Conservation (phyloP, 2,888 invertebrate genomes). For the Nemotelus nigrinus region DNA sequence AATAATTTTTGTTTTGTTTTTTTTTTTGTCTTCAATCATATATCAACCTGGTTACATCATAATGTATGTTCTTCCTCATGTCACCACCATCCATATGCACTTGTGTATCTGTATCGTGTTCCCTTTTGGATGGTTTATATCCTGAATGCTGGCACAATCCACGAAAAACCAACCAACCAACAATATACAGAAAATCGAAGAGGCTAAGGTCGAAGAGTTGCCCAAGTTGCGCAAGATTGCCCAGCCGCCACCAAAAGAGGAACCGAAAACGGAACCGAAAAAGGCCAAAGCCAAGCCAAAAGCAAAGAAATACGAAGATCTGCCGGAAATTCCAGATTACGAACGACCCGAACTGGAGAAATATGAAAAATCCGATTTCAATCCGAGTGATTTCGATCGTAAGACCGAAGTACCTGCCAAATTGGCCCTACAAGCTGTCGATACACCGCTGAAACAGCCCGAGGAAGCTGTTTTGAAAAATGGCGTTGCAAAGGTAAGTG, state of each 20-base stretch:
- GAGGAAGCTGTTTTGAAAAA: constrained; percentile 58
- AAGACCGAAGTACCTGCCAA: constrained; percentile 61
- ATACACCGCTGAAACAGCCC: constrained; percentile 55
- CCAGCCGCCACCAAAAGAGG: constrained; percentile 58
- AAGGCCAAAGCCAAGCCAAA: constrained; percentile 57
- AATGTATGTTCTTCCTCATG: too few relatives aligned
- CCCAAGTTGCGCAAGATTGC: constrained; percentile 63
- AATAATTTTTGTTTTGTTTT: too few relatives aligned
- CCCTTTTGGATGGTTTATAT: too few relatives aligned
- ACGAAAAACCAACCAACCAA: too few relatives aligned
- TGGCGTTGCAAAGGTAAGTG: constrained; percentile 60
- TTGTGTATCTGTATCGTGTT: too few relatives aligned
- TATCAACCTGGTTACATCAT: too few relatives aligned
- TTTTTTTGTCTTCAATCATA: too few relatives aligned
- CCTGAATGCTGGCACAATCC: too few relatives aligned
- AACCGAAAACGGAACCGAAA: constrained; percentile 57
- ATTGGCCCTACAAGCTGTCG: constrained; percentile 60
- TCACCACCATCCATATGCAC: too few relatives aligned
- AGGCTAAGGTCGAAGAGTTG: constrained; percentile 58
- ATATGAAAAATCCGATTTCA: constrained; percentile 71
- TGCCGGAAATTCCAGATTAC: constrained; percentile 77
- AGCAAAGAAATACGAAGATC: constrained; percentile 68
- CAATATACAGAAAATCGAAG: constrained; percentile 57
- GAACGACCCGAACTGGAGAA: constrained; percentile 78
- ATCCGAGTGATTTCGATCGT: constrained; percentile 63